A percentile compares a stretch with the other conserved stretches of the same genome.
Evolutionary conservation across 2,888 invertebrate species (phyloP).

Genomic region (Lycocerus yunnanus): DNA sequence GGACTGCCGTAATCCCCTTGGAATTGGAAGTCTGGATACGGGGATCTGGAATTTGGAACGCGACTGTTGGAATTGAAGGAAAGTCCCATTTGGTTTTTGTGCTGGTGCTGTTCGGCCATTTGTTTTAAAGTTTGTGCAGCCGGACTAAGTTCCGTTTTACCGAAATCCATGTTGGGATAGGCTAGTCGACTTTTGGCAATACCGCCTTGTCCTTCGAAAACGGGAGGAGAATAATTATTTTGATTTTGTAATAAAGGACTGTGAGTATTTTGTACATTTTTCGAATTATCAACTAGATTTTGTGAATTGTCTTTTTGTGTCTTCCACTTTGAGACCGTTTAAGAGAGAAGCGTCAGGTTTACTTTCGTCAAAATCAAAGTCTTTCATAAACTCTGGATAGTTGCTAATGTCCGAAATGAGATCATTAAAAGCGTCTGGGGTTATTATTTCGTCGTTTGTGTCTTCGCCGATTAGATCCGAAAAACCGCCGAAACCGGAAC

Average conservation of each 20-base stretch:
- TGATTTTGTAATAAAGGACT: constrained; percentile 48
- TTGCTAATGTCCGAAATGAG: constrained; percentile 86
- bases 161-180: constrained; percentile 53
- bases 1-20: constrained; percentile 60
- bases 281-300: constrained; percentile 35
- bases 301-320: constrained; percentile 46
- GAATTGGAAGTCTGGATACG: constrained; percentile 67
- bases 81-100: constrained; percentile 74
- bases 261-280: constrained; percentile 43
- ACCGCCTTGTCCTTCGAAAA: constrained; percentile 42
- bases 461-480: constrained; percentile 85
- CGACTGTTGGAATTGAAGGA: constrained; percentile 57
- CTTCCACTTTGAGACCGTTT: constrained; percentile 51
- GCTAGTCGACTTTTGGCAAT: constrained; percentile 40
- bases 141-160: constrained; percentile 74
- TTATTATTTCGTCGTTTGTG: constrained; percentile 76
- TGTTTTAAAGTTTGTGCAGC: constrained; percentile 95
- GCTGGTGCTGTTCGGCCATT: constrained; percentile 97
- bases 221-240: constrained; percentile 49
- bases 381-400: constrained; percentile 81
- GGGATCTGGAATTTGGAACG: constrained; percentile 57
- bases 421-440: constrained; percentile 80
- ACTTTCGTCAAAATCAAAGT: constrained; percentile 73
- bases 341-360: constrained; percentile 43
- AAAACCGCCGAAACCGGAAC: constrained; percentile 76